Base-by-base conservation (phyloP, 2,113 vertebrate species). In the Nycticryphes semicollaris region DNA sequence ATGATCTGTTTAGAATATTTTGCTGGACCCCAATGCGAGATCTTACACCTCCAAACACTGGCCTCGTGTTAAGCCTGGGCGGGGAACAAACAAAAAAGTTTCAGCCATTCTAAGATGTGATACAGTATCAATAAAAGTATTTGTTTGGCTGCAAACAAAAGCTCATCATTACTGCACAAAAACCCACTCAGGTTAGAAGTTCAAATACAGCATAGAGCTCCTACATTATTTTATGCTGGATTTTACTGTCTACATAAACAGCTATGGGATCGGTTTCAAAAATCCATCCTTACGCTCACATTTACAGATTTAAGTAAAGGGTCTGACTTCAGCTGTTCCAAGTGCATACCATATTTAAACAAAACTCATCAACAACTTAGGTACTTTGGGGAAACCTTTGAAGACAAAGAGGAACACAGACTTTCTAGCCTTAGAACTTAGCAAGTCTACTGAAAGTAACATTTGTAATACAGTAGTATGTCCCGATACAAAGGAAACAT, bases 1-100 rank as follows among this genome's bases (percentile, higher is more conserved):
- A 23, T 7, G 97, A 79, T 83, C 96, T 96, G 24, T 77, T 95
- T 8, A 98, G 86, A 47, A 98, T 96, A 70, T 89, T 97, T 37
- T 97, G 98, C 56, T 98, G 98, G 68, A 97, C 68, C 33, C 98
- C 98, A 72, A 97, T 91, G 45, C 98, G 97, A 74, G 98, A 98
- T 14, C 98, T 97, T 16, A 98, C 51, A 12, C 98, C 97, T 90
- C 98, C 98, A 30, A 97, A 96, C 21, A 97, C 93, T 1, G 98
- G 98, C 39, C 98, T 97, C 30, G 96, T 89, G 85, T 89, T 98
- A 37, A 98, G 90, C 84, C 98, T 98, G 81, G 43, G 9, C 7
- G 3, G 10, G 12, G 8, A 24, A 41, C 17, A 17, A 35, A 21
- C 35, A 51, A 3, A 0, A 1, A 17, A 70, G 72, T 19, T 53